phyloP scores from a whole-genome alignment of 1,140 invertebrate species.

The Lethrus apterus region DNA sequence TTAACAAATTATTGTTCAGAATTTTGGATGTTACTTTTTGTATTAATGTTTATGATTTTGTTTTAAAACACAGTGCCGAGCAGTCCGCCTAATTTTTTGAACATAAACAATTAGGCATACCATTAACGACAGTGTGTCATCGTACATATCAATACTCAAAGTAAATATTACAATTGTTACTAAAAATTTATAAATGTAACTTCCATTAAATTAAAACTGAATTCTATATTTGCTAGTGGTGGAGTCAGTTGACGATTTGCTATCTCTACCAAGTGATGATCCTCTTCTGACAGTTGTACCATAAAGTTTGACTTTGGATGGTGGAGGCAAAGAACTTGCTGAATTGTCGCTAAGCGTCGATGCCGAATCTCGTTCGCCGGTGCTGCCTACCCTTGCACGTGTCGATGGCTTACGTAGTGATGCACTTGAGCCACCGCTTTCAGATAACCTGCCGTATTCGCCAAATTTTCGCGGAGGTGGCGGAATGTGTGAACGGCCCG shows the following conservation, averaged over 20 bases:
- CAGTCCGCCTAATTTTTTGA: too few species aligned
- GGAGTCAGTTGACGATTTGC: conserved; percentile 45
- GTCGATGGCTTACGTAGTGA: conserved; percentile 39
- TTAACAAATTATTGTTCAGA: too few species aligned
- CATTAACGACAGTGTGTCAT: too few species aligned
- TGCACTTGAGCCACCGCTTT: conserved; percentile 43
- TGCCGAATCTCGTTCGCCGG: conserved; percentile 46
- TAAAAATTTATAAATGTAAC: background rate
- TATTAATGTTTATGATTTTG: too few species aligned
- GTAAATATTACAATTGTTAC: too few species aligned
- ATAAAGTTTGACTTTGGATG: conserved; percentile 51
- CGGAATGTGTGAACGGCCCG: conserved; percentile 56
- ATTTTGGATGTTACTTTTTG: too few species aligned
- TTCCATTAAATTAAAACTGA: conserved; percentile 49
- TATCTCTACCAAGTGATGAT: conserved; percentile 49
- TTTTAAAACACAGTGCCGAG: too few species aligned
- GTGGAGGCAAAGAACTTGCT: conserved; percentile 50
- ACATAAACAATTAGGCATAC: too few species aligned
- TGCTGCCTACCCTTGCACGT: conserved; percentile 42
- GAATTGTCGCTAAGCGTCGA: conserved; percentile 51
- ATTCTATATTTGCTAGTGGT: conserved; percentile 56
- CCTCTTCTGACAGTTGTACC: conserved; percentile 43
- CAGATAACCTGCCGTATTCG: conserved; percentile 51
- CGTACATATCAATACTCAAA: too few species aligned
- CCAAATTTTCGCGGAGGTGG: conserved; percentile 48